Evolutionary conservation across 2,797 vertebrate species (phyloP).

Genomic region (Propithecus perrieri): DNA sequence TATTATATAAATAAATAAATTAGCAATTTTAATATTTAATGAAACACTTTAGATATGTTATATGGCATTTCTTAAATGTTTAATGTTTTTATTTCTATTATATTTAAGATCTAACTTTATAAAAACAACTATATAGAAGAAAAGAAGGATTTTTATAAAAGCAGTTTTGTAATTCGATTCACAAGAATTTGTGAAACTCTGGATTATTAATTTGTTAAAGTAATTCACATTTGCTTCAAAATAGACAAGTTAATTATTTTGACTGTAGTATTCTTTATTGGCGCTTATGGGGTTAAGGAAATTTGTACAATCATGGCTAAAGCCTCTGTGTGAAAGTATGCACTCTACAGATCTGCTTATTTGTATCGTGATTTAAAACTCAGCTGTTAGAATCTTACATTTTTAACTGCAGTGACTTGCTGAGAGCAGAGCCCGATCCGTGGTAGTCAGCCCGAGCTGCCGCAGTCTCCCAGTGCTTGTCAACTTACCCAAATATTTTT

Average conservation of each 20-base stretch:
- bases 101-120: neutral
- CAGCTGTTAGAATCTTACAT: neutral
- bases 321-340: neutral
- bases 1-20: constrained; percentile 9
- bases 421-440: neutral
- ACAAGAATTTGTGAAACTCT: neutral
- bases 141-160: constrained; percentile 10
- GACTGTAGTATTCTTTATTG: neutral
- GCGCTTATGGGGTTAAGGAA: neutral
- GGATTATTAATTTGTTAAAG: constrained; percentile 33
- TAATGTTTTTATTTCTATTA: constrained; percentile 8
- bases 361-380: neutral
- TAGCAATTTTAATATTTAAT: constrained; percentile 41
- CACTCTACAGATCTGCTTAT: neutral
- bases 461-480: neutral
- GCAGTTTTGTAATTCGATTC: neutral
- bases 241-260: neutral
- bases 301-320: neutral
- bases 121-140: neutral
- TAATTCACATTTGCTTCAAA: neutral
- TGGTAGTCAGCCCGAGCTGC: neutral
- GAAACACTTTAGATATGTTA: neutral
- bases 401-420: neutral
- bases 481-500: neutral
- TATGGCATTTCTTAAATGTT: constrained; percentile 4